Evolutionary conservation across 1,140 invertebrate species (phyloP).

Genomic region (Conus ventricosus): DNA sequence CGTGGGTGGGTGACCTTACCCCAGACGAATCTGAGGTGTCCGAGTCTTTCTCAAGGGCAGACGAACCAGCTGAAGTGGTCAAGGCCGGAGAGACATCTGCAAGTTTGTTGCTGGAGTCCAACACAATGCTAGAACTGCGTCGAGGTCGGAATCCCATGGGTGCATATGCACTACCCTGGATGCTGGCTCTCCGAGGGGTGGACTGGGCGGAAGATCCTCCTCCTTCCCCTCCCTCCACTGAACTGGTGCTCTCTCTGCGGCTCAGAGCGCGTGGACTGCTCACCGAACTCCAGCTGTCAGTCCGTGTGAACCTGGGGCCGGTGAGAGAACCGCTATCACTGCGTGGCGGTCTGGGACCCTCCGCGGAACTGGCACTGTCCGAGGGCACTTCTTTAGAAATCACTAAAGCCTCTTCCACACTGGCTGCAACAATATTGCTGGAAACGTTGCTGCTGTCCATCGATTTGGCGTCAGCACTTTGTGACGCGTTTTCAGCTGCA

Average conservation of each 20-base stretch:
- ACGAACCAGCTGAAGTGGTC: neutral
- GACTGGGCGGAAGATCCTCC: neutral
- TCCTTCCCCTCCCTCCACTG: conserved; percentile 11
- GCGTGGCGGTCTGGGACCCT: neutral
- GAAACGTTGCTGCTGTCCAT: neutral
- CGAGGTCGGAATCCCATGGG: conserved; percentile 29
- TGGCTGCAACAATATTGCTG: neutral
- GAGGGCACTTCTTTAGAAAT: neutral
- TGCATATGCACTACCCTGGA: conserved; percentile 24
- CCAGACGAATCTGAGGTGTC: neutral
- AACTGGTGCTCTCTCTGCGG: conserved; percentile 28
- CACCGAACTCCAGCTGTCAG: conserved; percentile 21
- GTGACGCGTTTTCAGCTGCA: neutral
- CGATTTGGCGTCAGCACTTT: neutral
- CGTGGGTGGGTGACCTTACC: neutral
- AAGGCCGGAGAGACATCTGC: neutral
- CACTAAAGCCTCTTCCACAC: neutral
- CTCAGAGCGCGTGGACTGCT: conserved; percentile 7
- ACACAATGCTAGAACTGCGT: conserved; percentile 18
- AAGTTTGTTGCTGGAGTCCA: conserved; percentile 21
- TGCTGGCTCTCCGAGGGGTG: conserved; percentile 19
- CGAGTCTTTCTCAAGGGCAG: neutral
- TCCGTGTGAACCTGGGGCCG: neutral
- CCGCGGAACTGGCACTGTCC: neutral
- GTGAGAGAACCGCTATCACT: neutral